A percentile compares a stretch with the other conserved stretches of the same genome.
These are phyloP conservation scores for Drosophila dunni DNA, from an alignment of 1,140 invertebrate species.

Conservation along the genomic window DNA sequence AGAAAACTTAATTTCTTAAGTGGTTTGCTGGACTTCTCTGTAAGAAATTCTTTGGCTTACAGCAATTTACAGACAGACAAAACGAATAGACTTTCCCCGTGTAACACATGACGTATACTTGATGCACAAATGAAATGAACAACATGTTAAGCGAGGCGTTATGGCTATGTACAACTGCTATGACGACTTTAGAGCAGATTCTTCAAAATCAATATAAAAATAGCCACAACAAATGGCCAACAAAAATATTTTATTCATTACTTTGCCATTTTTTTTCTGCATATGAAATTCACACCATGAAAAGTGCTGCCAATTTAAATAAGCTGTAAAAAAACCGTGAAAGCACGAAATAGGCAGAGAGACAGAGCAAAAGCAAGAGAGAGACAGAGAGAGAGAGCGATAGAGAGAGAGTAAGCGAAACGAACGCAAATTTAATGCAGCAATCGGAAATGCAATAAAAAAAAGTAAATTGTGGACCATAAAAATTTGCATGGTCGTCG, in stretches of 20 bases:
- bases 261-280: slow-evolving; percentile 5
- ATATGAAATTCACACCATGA: slow-evolving; percentile 29
- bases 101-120: not conserved
- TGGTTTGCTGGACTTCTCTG: too few relatives aligned
- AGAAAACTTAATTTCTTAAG: not conserved
- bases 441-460: slow-evolving; percentile 26
- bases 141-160: not conserved
- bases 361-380: not conserved
- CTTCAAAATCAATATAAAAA: not conserved
- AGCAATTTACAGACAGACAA: not conserved
- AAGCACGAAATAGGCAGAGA: not conserved
- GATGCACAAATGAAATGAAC: not conserved
- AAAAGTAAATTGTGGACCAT: slow-evolving; percentile 11
- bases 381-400: not conserved
- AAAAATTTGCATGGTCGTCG: slow-evolving; percentile 45
- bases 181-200: too few relatives aligned
- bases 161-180: not conserved
- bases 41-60: too few relatives aligned
- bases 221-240: not conserved
- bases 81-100: not conserved
- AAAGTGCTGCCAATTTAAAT: slow-evolving; percentile 29
- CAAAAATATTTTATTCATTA: too few relatives aligned
- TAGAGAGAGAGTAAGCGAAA: not conserved
- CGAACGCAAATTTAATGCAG: slow-evolving; percentile 24
- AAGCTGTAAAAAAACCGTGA: not conserved